phyloP scores from a whole-genome alignment of 1,140 invertebrate genomes.

The Drosophila oshimai region DNA sequence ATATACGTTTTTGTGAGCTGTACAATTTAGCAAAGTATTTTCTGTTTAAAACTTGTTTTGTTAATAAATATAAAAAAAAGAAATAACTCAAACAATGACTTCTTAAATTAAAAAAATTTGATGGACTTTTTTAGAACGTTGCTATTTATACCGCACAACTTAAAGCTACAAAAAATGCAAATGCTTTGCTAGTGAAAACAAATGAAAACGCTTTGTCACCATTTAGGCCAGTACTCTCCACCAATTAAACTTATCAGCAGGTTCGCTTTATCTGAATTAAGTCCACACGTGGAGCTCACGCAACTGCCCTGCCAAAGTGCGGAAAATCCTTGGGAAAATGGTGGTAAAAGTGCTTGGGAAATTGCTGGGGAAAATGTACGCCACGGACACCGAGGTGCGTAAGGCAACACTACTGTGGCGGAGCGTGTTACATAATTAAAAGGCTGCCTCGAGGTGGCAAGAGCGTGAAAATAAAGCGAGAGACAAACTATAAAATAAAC shows the following conservation, averaged over 20 bases:
- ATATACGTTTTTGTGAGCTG: too few relatives aligned
- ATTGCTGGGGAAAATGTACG: slow-evolving; percentile 47
- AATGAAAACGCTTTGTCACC: slow-evolving; percentile 9
- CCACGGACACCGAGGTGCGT: slow-evolving; percentile 55
- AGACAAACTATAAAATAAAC: slow-evolving; percentile 77
- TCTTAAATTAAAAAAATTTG: too few relatives aligned
- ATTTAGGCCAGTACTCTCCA: slow-evolving; percentile 20
- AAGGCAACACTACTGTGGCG: slow-evolving; percentile 55
- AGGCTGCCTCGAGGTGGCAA: slow-evolving; percentile 25
- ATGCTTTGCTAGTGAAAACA: neutral
- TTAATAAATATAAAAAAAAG: too few relatives aligned
- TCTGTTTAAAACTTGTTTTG: neutral
- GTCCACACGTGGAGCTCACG: slow-evolving; percentile 51
- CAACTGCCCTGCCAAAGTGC: slow-evolving; percentile 24
- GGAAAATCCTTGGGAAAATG: neutral
- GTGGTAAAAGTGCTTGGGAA: neutral
- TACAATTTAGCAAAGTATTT: too few relatives aligned
- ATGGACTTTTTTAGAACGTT: too few relatives aligned
- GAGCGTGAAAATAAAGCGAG: slow-evolving; percentile 53
- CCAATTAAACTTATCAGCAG: slow-evolving; percentile 71
- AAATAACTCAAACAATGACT: too few relatives aligned
- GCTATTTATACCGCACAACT: neutral
- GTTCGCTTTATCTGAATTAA: slow-evolving; percentile 71
- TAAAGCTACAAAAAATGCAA: too few relatives aligned
- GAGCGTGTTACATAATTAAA: slow-evolving; percentile 74